phyloP scores from a whole-genome alignment of 2,113 vertebrate genomes.

The Coptodon rendalli region DNA sequence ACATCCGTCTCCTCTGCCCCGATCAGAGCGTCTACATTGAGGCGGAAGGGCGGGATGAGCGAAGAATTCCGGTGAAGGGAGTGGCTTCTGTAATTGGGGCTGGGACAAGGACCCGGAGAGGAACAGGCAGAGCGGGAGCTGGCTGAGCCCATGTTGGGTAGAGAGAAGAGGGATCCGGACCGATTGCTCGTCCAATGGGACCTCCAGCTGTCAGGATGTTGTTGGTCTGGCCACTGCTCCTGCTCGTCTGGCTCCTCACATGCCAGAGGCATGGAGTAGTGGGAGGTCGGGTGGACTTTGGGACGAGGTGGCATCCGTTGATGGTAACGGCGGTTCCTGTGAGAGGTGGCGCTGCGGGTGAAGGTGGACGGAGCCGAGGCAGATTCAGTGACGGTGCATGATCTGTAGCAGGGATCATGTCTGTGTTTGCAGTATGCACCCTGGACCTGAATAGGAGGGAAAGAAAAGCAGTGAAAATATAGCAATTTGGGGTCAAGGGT shows the following conservation, averaged over 20 bases:
- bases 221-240: slow-evolving; percentile 24
- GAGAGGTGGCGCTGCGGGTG: slow-evolving; percentile 5
- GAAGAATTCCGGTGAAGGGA: slow-evolving; percentile 44
- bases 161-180: slow-evolving; percentile 82
- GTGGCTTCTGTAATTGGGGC: slow-evolving; percentile 31
- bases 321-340: slow-evolving; percentile 49
- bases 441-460: slow-evolving; percentile 68
- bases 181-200: slow-evolving; percentile 68
- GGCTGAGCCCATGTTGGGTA: slow-evolving; percentile 74
- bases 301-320: slow-evolving; percentile 31
- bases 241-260: slow-evolving; percentile 36
- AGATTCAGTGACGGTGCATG: slow-evolving; percentile 5
- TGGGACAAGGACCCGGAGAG: slow-evolving; percentile 42
- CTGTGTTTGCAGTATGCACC: slow-evolving; percentile 61
- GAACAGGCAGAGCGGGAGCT: slow-evolving; percentile 55
- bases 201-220: slow-evolving; percentile 32
- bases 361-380: slow-evolving; percentile 34
- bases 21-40: slow-evolving; percentile 80
- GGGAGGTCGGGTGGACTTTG: slow-evolving; percentile 23
- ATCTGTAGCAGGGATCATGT: slow-evolving; percentile 2
- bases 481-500: background rate
- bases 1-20: slow-evolving; percentile 90
- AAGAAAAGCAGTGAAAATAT: background rate
- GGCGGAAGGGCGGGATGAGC: slow-evolving; percentile 61
- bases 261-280: slow-evolving; percentile 50